Evolutionary conservation across 2,113 vertebrate genomes (phyloP).

Genomic region (Notechis scutatus): DNA sequence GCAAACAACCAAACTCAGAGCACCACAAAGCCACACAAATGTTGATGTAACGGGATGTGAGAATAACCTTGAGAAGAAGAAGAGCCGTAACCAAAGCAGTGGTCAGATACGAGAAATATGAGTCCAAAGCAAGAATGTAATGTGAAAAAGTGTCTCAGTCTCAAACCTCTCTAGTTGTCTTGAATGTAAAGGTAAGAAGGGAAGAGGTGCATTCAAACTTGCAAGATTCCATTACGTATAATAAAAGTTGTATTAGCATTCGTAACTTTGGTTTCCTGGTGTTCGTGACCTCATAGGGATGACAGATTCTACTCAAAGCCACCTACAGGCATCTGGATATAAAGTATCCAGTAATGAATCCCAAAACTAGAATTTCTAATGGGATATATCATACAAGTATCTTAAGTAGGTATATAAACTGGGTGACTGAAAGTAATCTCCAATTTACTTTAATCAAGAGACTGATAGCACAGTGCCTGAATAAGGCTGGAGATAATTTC

Average conservation of each 20-base stretch:
- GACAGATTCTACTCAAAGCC: background rate
- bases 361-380: background rate
- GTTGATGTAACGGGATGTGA: background rate
- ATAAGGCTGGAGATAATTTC: background rate
- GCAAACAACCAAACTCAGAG: no score
- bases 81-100: background rate
- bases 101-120: background rate
- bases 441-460: conserved; percentile 5
- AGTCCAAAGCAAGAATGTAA: background rate
- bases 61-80: background rate
- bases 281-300: background rate
- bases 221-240: background rate
- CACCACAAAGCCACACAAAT: no score
- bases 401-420: background rate
- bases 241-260: background rate
- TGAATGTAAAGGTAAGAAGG: background rate
- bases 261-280: background rate
- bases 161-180: background rate
- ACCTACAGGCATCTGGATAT: background rate
- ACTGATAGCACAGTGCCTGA: background rate
- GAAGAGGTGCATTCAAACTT: background rate
- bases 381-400: background rate
- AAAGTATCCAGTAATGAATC: background rate
- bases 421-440: background rate
- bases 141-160: background rate